Conservation (phyloP, 2,888 invertebrate species). For the Spodoptera picta region DNA sequence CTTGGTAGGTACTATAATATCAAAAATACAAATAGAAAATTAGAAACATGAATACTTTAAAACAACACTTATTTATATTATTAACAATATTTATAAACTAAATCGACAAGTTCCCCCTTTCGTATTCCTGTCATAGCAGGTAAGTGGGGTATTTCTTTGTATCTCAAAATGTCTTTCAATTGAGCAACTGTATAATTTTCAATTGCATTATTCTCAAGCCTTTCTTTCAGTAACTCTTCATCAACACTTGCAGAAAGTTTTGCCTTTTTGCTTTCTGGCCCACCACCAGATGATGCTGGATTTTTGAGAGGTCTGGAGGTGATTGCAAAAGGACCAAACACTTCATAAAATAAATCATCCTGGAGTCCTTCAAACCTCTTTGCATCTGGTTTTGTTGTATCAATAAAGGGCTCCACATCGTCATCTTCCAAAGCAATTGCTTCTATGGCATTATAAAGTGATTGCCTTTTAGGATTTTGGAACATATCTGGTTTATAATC, state of each 20-base stretch:
- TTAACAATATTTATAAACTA: slow-evolving; percentile 73
- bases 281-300: slow-evolving; percentile 47
- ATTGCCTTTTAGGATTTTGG: slow-evolving; percentile 91
- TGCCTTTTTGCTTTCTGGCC: slow-evolving; percentile 60
- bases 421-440: slow-evolving; percentile 90
- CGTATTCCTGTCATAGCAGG: slow-evolving; percentile 75
- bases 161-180: slow-evolving; percentile 74
- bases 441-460: slow-evolving; percentile 90
- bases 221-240: slow-evolving; percentile 67
- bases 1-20: too few relatives aligned
- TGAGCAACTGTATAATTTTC: slow-evolving; percentile 74
- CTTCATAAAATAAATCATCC: slow-evolving; percentile 78
- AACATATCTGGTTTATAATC: slow-evolving; percentile 90
- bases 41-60: neutral
- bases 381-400: slow-evolving; percentile 82
- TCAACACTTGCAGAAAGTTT: slow-evolving; percentile 64
- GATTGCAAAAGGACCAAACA: slow-evolving; percentile 80
- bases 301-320: slow-evolving; percentile 67
- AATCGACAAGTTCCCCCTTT: slow-evolving; percentile 76
- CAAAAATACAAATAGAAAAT: neutral
- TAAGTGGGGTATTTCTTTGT: slow-evolving; percentile 65
- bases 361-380: slow-evolving; percentile 68
- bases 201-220: slow-evolving; percentile 66
- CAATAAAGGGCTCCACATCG: slow-evolving; percentile 84
- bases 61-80: slow-evolving; percentile 18